These are phyloP conservation scores for Pachyseris speciosa DNA, from an alignment of 64 coral and sea anemone genomes.

Conservation along the genomic window DNA sequence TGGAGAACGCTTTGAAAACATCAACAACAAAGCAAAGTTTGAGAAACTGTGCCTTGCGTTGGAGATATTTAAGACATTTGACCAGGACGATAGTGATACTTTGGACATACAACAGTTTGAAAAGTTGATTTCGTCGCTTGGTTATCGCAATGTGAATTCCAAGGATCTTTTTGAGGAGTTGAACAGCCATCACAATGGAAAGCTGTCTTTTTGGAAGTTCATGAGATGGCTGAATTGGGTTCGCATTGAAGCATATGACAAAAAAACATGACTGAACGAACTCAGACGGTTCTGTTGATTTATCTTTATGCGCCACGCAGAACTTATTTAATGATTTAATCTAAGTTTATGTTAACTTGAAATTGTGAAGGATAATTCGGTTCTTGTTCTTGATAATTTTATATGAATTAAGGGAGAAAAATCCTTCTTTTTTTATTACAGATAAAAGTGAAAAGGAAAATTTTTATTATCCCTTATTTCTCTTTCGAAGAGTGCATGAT, in stretches of 20 bases:
- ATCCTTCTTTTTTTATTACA: too few species aligned
- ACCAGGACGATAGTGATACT: slow-evolving; percentile 58
- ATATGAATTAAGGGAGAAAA: too few species aligned
- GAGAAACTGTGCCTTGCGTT: slow-evolving; percentile 55
- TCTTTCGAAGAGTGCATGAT: too few species aligned
- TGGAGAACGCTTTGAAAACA: slow-evolving; percentile 80
- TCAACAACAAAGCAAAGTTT: slow-evolving; percentile 72
- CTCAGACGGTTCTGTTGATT: neutral
- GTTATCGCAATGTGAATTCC: slow-evolving; percentile 32
- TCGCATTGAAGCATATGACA: slow-evolving; percentile 9
- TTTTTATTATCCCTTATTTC: too few species aligned
- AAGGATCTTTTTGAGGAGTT: slow-evolving; percentile 53
- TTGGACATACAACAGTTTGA: slow-evolving; percentile 61
- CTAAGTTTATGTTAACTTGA: too few species aligned
- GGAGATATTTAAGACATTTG: slow-evolving; percentile 73
- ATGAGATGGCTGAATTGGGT: slow-evolving; percentile 85
- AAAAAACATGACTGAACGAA: neutral
- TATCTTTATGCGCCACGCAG: neutral
- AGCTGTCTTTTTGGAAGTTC: slow-evolving; percentile 81
- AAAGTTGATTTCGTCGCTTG: slow-evolving; percentile 51
- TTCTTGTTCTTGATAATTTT: too few species aligned
- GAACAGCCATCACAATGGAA: slow-evolving; percentile 61
- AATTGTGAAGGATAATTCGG: too few species aligned
- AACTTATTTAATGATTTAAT: neutral
- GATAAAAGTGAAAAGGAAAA: too few species aligned